Evolutionary conservation across 2,113 vertebrate genomes (phyloP).

Genomic region (Stigmatopora nigra): DNA sequence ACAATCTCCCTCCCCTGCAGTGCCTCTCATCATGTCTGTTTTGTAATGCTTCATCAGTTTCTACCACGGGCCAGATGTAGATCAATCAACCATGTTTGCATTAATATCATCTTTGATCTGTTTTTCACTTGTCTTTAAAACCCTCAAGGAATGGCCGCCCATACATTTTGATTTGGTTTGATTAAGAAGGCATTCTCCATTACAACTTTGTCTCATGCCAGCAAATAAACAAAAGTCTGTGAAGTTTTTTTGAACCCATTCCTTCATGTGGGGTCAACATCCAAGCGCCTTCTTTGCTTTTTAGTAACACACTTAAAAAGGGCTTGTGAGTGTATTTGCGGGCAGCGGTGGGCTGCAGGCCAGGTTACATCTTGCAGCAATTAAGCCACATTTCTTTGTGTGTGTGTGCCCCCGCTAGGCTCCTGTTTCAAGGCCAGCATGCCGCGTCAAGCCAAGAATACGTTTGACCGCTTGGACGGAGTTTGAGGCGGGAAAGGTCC

Average conservation of each 20-base stretch:
- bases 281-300: conserved; percentile 7
- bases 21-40: conserved; percentile 11
- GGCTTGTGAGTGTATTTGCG: conserved; percentile 46
- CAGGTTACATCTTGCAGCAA: conserved; percentile 71
- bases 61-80: conserved; percentile 15
- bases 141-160: conserved; percentile 20
- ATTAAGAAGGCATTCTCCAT: conserved; percentile 26
- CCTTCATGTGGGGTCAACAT: neutral
- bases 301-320: conserved; percentile 21
- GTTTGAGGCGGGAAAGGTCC: conserved; percentile 16
- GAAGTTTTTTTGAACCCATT: conserved; percentile 6
- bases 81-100: conserved; percentile 27
- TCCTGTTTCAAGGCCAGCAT: conserved; percentile 60
- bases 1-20: neutral
- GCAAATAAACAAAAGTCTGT: conserved; percentile 32
- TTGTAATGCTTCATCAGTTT: conserved; percentile 19
- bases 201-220: conserved; percentile 37
- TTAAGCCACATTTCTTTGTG: conserved; percentile 63
- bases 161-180: conserved; percentile 26
- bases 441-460: conserved; percentile 39
- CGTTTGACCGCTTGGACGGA: conserved; percentile 46
- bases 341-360: conserved; percentile 56
- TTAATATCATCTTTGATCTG: conserved; percentile 43
- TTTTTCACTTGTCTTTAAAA: conserved; percentile 14
- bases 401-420: conserved; percentile 47